Evolutionary conservation across 2,888 invertebrate genomes (phyloP), one percentile per base, ranked within the genome.

Genomic region (Apantesis nais): DNA sequence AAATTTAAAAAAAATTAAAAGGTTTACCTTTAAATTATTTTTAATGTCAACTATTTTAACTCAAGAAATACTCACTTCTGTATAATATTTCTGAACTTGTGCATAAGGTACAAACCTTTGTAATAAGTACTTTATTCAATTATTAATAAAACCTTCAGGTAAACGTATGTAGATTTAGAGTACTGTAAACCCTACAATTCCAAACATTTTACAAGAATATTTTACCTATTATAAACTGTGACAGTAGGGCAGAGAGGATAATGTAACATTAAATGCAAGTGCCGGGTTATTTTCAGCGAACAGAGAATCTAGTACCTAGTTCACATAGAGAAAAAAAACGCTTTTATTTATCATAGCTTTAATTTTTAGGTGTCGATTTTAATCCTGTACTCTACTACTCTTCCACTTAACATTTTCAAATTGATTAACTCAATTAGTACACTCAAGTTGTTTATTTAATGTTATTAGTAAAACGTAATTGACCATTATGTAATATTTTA

Each of bases 221-320:
- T 78, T 76, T 65, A 69, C 66, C 66, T 55, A 25, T 74, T 76
- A 74, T 71, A 74, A 76, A 78, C 63, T 25, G 55, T 55, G 55
- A 55, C 55, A 55, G 25, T 68, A 62, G 72, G 64, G 74, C 73
- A 34, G 68, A 73, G 67, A 72, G 80, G 76, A 73, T 76, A 76
- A 76, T 78, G 73, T 70, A 67, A 68, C 39, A 62, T 55, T 55
- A 34, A 62, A 70, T 41, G n/a, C 44, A 62, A 73, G 71, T 66
- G 73, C 60, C 41, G 52, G 58, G 61, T 66, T 70, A 80, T 80
- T 79, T 80, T 66, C 67, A 60, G 16, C 48, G 68, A 67, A 71
- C 62, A 73, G 69, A 70, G 62, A 71, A 67, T 63, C 66, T 80
- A 73, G 66, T 68, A 72, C 68, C 75, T 65, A 66, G 79, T 78